Percentiles rank a stretch among this genome's conserved stretches.
Evolutionary conservation across 2,888 invertebrate species (phyloP).

Genomic region (Pachydiplax longipennis): DNA sequence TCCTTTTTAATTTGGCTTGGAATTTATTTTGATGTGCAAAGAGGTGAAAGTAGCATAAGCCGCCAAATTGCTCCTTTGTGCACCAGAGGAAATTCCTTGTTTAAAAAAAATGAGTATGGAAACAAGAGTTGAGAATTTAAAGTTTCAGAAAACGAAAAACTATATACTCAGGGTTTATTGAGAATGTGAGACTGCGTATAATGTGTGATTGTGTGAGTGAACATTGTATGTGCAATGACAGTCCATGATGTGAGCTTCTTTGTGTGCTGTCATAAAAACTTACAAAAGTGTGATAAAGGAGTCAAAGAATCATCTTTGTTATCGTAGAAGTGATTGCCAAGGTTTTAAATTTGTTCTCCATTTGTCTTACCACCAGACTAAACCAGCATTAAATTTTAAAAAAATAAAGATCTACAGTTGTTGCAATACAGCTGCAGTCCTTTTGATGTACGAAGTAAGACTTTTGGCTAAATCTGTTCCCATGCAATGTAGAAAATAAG

Average conservation of each 20-base stretch:
- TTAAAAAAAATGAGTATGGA: neutral
- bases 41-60: neutral
- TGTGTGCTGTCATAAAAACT: conserved; percentile 23
- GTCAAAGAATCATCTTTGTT: conserved; percentile 37
- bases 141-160: conserved; percentile 41
- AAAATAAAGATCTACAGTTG: neutral
- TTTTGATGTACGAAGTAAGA: conserved; percentile 6
- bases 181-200: conserved; percentile 37
- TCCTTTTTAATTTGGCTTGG: conserved; percentile 24
- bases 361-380: conserved; percentile 19
- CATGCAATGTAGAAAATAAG: neutral
- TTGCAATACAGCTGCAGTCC: neutral
- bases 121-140: conserved; percentile 10
- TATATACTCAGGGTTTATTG: conserved; percentile 43
- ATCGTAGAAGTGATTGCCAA: neutral
- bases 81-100: conserved; percentile 5
- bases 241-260: conserved; percentile 28
- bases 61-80: neutral
- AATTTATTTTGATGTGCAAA: conserved; percentile 17
- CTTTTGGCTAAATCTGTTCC: conserved; percentile 2
- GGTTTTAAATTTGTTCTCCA: conserved; percentile 25
- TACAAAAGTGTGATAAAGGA: conserved; percentile 30
- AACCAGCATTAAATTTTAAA: conserved; percentile 13
- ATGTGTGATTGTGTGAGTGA: conserved; percentile 30
- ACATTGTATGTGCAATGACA: conserved; percentile 23